Percentiles rank a stretch among this genome's conserved stretches.
phyloP scores from a whole-genome alignment of 2,797 vertebrate genomes.

The Sternarchorhynchus goeldii region DNA sequence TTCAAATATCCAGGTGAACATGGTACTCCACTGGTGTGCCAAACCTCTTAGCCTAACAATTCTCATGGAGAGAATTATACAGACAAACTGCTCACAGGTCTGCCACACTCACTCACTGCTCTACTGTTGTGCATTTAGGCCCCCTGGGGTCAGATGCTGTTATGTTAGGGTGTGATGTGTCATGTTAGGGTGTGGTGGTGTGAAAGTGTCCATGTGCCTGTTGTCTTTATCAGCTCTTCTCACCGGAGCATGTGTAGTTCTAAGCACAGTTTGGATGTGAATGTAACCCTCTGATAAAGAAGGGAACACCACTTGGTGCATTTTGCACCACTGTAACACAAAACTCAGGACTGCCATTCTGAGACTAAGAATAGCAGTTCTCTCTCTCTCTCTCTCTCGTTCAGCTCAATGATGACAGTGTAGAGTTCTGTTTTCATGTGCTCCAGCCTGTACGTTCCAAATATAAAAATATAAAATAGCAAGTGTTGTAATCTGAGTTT shows the following conservation, averaged over 20 bases:
- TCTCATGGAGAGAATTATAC: background rate
- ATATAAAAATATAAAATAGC: background rate
- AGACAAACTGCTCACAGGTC: background rate
- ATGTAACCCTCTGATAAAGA: conserved; percentile 69
- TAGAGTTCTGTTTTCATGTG: conserved; percentile 27
- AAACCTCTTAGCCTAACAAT: conserved; percentile 9
- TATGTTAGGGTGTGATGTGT: conserved; percentile 52
- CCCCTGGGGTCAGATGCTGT: background rate
- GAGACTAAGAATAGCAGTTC: conserved; percentile 74
- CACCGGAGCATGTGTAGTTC: conserved; percentile 15
- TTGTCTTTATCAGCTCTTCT: conserved; percentile 48
- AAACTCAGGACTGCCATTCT: conserved; percentile 56
- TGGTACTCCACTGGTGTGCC: background rate
- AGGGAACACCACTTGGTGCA: conserved; percentile 55
- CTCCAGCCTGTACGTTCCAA: conserved; percentile 19
- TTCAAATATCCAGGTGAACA: background rate
- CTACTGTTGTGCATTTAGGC: conserved; percentile 1
- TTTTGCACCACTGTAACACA: conserved; percentile 65
- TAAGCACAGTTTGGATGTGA: conserved; percentile 23
- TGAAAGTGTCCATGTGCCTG: conserved; percentile 41
- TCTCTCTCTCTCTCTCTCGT: conserved; percentile 41
- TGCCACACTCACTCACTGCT: background rate
- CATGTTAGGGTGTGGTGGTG: conserved; percentile 52
- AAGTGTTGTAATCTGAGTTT: conserved; percentile 1
- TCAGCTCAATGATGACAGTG: conserved; percentile 25